A percentile compares a stretch with the other conserved stretches of the same genome.
phyloP scores from a whole-genome alignment of 2,113 vertebrate species.

The Toxotes chatareus region DNA sequence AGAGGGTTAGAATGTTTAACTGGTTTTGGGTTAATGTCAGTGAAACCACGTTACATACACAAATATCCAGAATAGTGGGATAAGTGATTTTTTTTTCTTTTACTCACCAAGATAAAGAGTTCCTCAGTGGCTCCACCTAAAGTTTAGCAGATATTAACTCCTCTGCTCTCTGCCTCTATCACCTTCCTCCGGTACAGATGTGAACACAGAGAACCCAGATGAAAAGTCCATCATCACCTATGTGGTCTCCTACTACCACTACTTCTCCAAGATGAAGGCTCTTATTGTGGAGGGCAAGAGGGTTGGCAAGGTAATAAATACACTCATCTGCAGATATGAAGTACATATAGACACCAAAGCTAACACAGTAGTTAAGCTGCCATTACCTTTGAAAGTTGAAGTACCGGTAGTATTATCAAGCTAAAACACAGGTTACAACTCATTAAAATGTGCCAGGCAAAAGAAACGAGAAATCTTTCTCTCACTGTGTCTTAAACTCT shows the following conservation, averaged over 20 bases:
- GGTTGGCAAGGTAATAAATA: constrained; percentile 90
- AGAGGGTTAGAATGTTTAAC: constrained; percentile 84
- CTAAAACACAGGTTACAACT: not conserved
- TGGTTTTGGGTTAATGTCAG: not conserved
- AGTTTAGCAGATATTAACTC: not conserved
- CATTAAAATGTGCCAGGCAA: not conserved
- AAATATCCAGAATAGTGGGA: not conserved
- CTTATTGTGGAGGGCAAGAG: constrained; percentile 96
- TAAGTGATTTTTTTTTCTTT: too few species aligned
- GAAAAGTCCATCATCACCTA: constrained; percentile 99
- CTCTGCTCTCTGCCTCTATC: not conserved
- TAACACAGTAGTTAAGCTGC: not conserved
- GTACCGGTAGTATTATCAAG: not conserved
- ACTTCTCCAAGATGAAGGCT: constrained; percentile 99
- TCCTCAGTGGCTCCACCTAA: not conserved
- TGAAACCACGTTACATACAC: not conserved
- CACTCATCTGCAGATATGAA: accelerated
- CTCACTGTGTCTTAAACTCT: not conserved
- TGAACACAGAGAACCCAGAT: constrained; percentile 95
- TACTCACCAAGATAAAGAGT: too few species aligned
- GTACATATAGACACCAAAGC: not conserved
- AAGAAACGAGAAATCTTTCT: not conserved
- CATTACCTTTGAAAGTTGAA: not conserved
- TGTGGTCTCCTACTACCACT: constrained; percentile 96
- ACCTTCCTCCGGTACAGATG: constrained; percentile 81